Base-by-base conservation (phyloP, 2,797 vertebrate species). In the Scarus forsteni region DNA sequence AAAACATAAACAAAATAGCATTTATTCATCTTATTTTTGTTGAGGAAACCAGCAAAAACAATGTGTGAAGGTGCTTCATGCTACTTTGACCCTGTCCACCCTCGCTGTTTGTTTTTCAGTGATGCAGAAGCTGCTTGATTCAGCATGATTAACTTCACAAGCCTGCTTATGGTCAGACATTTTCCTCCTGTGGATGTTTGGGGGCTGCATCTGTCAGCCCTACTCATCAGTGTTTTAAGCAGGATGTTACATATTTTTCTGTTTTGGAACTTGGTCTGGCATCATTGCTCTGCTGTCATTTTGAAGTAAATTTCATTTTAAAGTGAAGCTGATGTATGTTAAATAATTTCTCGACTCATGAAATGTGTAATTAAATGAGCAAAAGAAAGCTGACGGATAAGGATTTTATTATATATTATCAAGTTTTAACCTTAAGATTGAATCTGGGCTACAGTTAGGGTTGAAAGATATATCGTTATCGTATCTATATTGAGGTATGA, bases 241-340 rank as follows among this genome's bases (percentile, higher is more conserved):
- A 74, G 45, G 48, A 56, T 65, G 59, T 72, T 70, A 59, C 14
- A 61, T 8, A 54, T 36, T 70, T 84, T 80, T 84, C 49, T 46
- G 51, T 73, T 36, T 62, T 46, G 45, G 11, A 78, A 66, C 43
- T 43, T 61, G 18, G 36, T 76, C 39, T 67, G 54, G 78, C 56
- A 55, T 51, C 44, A 58, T 1, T 63, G 58, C 40, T 80, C 51
- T 51, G 44, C 60, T 70, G 36, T 75, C 14, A 62, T 56, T 73
- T 73, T 67, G 59, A 89, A 89, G 80, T 83, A 80, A 79, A 81
- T 53, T 54, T 79, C 7, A 64, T 70, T 83, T 83, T 71, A 40
- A 77, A 80, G 76, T 60, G 14, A 10, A 3, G 15, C 34, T 34
- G 60, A 66, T 70, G 70, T 38, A 53, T 1, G 6, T 14, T 58